Evolutionary conservation across 1,140 invertebrate genomes (phyloP).

Genomic region (Drosophila baimaii): DNA sequence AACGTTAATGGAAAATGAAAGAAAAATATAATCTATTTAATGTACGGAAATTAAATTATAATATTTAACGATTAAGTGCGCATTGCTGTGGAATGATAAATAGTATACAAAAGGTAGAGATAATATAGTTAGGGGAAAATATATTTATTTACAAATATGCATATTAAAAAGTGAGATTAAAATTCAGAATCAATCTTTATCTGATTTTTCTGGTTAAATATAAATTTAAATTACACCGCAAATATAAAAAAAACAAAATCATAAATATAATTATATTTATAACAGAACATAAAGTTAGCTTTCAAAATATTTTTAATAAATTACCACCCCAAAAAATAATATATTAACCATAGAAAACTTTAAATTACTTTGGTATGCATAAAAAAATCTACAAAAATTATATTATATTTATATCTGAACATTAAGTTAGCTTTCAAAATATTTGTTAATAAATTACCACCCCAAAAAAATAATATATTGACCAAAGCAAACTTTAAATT

Average conservation of each 20-base stretch:
- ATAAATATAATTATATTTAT: no score
- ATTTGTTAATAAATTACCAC: not conserved
- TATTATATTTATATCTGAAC: no score
- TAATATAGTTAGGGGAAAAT: not conserved
- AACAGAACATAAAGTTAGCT: no score
- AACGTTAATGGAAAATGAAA: conserved; percentile 41
- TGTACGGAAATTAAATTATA: not conserved
- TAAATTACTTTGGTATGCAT: no score
- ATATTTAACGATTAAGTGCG: not conserved
- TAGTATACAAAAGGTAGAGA: not conserved
- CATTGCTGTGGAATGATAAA: not conserved
- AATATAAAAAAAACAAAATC: not conserved
- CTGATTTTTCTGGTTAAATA: not conserved
- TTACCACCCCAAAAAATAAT: no score
- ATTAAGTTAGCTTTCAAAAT: no score
- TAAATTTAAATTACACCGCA: not conserved
- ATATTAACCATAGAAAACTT: no score
- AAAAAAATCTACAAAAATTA: no score
- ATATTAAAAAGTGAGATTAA: no score
- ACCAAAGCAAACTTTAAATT: not conserved
- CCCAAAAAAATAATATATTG: no score
- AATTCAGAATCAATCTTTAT: not conserved
- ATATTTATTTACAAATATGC: no score
- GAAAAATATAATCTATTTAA: conserved; percentile 18
- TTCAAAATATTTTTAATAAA: no score